These are phyloP conservation scores for Globodera rostochiensis DNA, from an alignment of 1,140 invertebrate genomes.

Conservation along the genomic window DNA sequence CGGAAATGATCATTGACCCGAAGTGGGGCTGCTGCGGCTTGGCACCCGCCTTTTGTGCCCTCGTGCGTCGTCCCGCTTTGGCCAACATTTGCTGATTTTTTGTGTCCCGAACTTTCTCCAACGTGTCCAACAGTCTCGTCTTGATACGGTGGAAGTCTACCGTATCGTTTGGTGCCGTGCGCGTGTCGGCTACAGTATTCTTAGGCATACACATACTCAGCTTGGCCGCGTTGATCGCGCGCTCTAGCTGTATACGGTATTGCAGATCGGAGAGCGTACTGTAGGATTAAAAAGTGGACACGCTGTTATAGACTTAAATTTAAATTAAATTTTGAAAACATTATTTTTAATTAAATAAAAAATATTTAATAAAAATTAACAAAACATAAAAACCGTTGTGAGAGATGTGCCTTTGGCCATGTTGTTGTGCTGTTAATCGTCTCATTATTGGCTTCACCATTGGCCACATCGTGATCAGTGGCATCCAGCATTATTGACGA, in stretches of 20 bases:
- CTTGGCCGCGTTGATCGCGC: conserved; percentile 16
- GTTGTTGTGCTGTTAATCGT: conserved; percentile 12
- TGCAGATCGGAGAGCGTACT: conserved; percentile 24
- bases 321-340: background rate
- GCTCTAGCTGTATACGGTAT: conserved; percentile 22
- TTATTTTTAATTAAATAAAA: too few relatives aligned
- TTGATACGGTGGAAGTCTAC: conserved; percentile 13
- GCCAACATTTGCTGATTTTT: conserved; percentile 22
- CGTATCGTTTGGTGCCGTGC: background rate
- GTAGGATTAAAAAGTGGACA: background rate
- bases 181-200: background rate
- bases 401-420: conserved; percentile 26
- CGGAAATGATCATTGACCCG: conserved; percentile 23
- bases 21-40: conserved; percentile 18
- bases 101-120: conserved; percentile 16
- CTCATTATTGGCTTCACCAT: background rate
- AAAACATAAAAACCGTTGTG: conserved; percentile 3
- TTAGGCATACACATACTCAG: background rate
- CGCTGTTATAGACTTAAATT: too few relatives aligned
- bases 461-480: background rate
- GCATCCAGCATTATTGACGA: background rate
- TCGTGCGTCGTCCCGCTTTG: background rate
- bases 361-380: too few relatives aligned
- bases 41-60: background rate
- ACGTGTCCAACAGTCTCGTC: background rate